Percentiles rank a stretch among this genome's conserved stretches.
These are phyloP conservation scores for Apolygus lucorum DNA, from an alignment of 1,140 invertebrate species.

Conservation along the genomic window DNA sequence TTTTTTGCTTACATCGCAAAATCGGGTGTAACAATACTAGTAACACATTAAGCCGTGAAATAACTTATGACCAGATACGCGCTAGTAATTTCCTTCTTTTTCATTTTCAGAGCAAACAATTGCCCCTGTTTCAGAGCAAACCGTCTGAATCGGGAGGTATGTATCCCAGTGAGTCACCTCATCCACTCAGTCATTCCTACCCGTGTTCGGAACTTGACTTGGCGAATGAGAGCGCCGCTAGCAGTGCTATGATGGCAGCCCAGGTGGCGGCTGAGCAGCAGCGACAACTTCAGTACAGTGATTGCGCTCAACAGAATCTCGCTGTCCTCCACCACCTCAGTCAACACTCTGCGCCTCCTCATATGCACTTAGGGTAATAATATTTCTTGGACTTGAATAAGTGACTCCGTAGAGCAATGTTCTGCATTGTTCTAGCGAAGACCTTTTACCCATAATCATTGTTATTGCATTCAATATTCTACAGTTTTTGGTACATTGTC, in stretches of 20 bases:
- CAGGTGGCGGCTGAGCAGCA: not conserved
- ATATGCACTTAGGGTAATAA: slow-evolving; percentile 34
- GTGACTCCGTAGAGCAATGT: not conserved
- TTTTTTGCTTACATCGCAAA: no score
- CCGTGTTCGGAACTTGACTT: not conserved
- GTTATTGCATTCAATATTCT: no score
- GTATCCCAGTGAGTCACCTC: not conserved
- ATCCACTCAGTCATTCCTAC: not conserved
- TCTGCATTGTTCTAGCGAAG: no score
- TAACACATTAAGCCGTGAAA: no score
- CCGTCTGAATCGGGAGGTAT: not conserved
- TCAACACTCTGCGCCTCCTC: slow-evolving; percentile 34
- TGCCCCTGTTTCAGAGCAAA: not conserved
- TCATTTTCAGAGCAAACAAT: not conserved
- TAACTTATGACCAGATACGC: no score
- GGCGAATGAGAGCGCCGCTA: not conserved
- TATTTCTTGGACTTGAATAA: slow-evolving; percentile 25
- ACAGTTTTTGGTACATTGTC: no score
- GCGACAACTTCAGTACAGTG: slow-evolving; percentile 30
- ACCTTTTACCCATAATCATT: no score
- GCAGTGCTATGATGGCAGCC: not conserved
- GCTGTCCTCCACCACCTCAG: slow-evolving; percentile 21
- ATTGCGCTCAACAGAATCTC: slow-evolving; percentile 36
- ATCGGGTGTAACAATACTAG: no score
- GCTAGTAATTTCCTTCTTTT: not conserved